Conservation (phyloP, 2,797 vertebrate genomes). For the Sebastes aleutianus region DNA sequence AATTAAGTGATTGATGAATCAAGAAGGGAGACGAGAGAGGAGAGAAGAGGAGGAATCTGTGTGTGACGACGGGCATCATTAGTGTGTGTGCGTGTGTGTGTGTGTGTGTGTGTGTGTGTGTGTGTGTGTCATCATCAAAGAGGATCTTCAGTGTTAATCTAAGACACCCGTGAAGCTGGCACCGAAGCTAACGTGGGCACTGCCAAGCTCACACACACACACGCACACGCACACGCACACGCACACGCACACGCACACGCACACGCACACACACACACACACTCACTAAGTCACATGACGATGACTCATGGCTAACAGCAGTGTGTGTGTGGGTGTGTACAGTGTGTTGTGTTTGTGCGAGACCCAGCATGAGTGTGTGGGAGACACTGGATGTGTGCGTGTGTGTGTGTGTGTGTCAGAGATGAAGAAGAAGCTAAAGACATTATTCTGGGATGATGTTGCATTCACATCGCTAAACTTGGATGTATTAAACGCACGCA, state of each 20-base stretch:
- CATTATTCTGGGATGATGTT: constrained; percentile 12
- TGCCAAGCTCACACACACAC: constrained; percentile 34
- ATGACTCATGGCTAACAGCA: constrained; percentile 53
- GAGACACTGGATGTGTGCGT: neutral
- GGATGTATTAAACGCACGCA: neutral
- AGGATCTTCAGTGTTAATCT: constrained; percentile 48
- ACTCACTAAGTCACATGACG: constrained; percentile 22
- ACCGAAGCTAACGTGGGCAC: constrained; percentile 50
- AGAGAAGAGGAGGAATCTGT: neutral
- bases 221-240: constrained; percentile 4
- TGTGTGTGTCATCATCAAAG: constrained; percentile 39
- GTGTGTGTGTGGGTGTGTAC: constrained; percentile 24
- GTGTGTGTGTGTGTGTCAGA: neutral
- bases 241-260: neutral
- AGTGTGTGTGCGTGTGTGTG: neutral
- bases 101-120: neutral
- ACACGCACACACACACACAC: neutral
- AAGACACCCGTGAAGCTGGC: constrained; percentile 51
- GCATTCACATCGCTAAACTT: constrained; percentile 10
- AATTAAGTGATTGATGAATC: neutral
- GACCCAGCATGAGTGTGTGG: constrained; percentile 37
- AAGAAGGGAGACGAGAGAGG: neutral
- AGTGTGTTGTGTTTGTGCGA: constrained; percentile 3
- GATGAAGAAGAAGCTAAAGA: neutral
- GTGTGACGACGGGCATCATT: neutral